These are phyloP conservation scores for Leucophenga montana DNA, from an alignment of 2,888 invertebrate species.

Conservation along the genomic window DNA sequence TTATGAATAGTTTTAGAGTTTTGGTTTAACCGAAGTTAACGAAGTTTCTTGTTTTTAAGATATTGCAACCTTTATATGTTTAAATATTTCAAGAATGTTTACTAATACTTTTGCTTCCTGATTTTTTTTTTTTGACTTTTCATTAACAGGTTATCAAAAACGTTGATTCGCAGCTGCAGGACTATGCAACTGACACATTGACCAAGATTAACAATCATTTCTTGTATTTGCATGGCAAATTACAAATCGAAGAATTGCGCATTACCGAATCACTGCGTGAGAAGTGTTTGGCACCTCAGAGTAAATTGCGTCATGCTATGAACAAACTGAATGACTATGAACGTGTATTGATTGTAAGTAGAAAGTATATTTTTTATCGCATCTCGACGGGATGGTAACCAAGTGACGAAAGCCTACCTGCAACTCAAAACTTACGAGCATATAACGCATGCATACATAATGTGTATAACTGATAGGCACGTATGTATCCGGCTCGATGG, in stretches of 20 bases:
- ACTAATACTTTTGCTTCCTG: background rate
- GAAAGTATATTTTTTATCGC: background rate
- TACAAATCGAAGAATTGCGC: slow-evolving; percentile 65
- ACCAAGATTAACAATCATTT: slow-evolving; percentile 62
- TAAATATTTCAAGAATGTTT: background rate
- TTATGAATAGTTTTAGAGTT: no score
- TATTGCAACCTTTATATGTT: background rate
- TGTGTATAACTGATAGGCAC: no score
- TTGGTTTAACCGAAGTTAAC: no score
- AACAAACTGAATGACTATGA: slow-evolving; percentile 55
- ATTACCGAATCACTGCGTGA: slow-evolving; percentile 57
- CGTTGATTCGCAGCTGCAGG: slow-evolving; percentile 57
- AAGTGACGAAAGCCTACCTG: background rate
- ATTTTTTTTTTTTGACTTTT: slow-evolving; percentile 30
- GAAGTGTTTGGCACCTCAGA: slow-evolving; percentile 55
- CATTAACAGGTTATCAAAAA: slow-evolving; percentile 60
- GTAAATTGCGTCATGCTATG: slow-evolving; percentile 54
- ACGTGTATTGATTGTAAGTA: slow-evolving; percentile 57
- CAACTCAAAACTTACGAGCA: no score
- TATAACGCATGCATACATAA: no score
- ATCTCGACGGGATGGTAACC: no score
- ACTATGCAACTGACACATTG: slow-evolving; percentile 58
- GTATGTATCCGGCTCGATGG: no score
- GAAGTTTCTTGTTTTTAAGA: no score
- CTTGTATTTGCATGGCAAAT: slow-evolving; percentile 61